Evolutionary conservation across 1,140 invertebrate species (phyloP), one percentile per base, ranked within the genome.

Genomic region (Drosophila lacteicornis): DNA sequence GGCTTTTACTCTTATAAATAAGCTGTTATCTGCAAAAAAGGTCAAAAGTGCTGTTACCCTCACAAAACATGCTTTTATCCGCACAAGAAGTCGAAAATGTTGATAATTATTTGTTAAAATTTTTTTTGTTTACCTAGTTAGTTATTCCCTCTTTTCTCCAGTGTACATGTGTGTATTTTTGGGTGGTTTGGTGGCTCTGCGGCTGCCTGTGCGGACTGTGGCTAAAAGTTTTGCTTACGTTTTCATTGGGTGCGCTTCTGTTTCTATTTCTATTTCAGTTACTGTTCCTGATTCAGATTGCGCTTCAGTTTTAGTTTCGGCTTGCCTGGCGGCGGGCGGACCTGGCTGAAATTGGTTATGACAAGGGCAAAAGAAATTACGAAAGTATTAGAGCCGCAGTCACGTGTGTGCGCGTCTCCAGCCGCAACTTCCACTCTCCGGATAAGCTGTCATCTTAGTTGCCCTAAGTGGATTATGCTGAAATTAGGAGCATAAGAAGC

Each of bases 361-460:
- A 71, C 80, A 67, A 60, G 67, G 55, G 68, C 51, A 58, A 77
- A 87, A 80, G 60, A 83, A 80, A 79, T 86, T 86, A 86, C 69
- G 65, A 82, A 79, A 79, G 82, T 82, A 85, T 86, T 85, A 85
- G 67, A 68, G 65, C 33, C n/a, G 68, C 53, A 83, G 68, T 78
- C 80, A 80, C 71, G 63, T 77, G 80, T 77, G 80, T 67, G 61
- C 60, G 15, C 8, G 30, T 42, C 36, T 49, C 30, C 68, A 36
- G 27, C 42, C 19, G n/a, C n/a, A 36, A 15, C 33, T 40, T 5
- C 25, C 17, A 38, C 27, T 25, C 36, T 25, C 30, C 22, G 66
- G 66, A 51, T 67, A 59, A 71, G 69, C 45, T 49, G 53, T 42
- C 69, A 73, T 51, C 45, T 42, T 33, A 30, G 67, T 42, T 19